Base-by-base conservation (phyloP, 2,797 vertebrate species). In the Anabacerthia variegaticeps region DNA sequence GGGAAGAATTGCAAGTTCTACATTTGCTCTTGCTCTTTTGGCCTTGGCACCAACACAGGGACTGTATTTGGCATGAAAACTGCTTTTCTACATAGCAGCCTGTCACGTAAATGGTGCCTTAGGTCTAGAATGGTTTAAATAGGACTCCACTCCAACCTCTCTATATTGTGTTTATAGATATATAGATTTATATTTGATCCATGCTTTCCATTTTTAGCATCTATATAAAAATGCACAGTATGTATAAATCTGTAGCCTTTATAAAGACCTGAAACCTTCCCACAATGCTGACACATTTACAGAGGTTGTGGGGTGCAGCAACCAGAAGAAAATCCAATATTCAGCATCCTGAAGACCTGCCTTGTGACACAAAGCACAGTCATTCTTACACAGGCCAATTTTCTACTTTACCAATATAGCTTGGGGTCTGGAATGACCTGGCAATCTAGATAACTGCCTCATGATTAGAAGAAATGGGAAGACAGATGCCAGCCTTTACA, bases 21-120 rank as follows among this genome's bases (percentile, higher is more conserved):
- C 34, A 19, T 89, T 96, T 91, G 56, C 43, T 93, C 6, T 90
- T 88, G 74, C 39, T 71, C 89, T 80, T 92, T 94, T 91, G 92
- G 79, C 79, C 85, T 89, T 68, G 69, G 73, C 79, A 91, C 34
- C 75, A 61, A 21, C 37, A 36, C 56, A 52, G 20, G 67, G 77
- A 44, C 37, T 80, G 37, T 71, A 30, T 65, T 54, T 89, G 91
- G 78, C 23, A 3, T 54, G 27, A 39, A 88, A 91, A 91, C 54
- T 46, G 61, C 68, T 89, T 86, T 95, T 77, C 22, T 51, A 6
- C 14, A 3, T 19, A 43, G 63, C 52, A 59, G 24, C 55, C 88
- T 88, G 75, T 49, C 72, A 69, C 52, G 46, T 49, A 56, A 91
- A 39, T 16, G 54, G 37, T 92, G 66, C 8, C 23, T 80, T 92